Evolutionary conservation across 2,888 invertebrate species (phyloP), one percentile per base, ranked within the genome.

Genomic region (Hydrotaea diabolus): DNA sequence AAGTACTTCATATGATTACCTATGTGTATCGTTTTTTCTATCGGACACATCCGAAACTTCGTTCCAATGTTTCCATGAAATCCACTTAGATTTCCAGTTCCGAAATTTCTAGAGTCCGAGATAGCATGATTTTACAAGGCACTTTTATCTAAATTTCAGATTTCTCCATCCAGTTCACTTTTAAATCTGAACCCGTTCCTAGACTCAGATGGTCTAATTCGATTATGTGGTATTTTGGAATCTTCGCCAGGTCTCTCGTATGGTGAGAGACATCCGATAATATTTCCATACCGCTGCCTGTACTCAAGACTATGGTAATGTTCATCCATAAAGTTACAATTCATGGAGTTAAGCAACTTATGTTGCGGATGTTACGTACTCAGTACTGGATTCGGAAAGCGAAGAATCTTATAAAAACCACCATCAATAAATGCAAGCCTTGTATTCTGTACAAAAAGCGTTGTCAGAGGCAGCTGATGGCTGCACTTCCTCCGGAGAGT

Each of bases 171-270:
- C 13, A 83, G 83, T 43, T 5, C 59, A 11, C 69, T 85, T 13
- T 17, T 84, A 11, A 77, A 73, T 5, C 46, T 86, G 0, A 85
- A 77, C 59, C 79, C 78, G 23, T 64, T 78, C 55, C 9, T 80
- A 4, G 76, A 81, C 31, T 3, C 23, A 15, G 36, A 74, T 31
- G 78, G 80, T 0, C 4, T 79, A 0, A 23, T 86, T 46, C 64
- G 73, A 23, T 66, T 75, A 0, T 79, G 78, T n/a, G 82, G 81
- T 36, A 43, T 78, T 13, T 62, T 86, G 2, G 49, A 26, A 8
- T 57, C 31, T 0, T 80, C 83, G 3, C 43, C 62, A 5, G 23
- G n/a, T 2, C n/a, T 82, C 0, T 39, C 77, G 0, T 80, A 75
- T 15, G 49, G 80, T 39, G 81, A 77, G 43, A 26, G 57, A 23